phyloP scores from a whole-genome alignment of 2,888 invertebrate species.

The Sisyra terminalis region DNA sequence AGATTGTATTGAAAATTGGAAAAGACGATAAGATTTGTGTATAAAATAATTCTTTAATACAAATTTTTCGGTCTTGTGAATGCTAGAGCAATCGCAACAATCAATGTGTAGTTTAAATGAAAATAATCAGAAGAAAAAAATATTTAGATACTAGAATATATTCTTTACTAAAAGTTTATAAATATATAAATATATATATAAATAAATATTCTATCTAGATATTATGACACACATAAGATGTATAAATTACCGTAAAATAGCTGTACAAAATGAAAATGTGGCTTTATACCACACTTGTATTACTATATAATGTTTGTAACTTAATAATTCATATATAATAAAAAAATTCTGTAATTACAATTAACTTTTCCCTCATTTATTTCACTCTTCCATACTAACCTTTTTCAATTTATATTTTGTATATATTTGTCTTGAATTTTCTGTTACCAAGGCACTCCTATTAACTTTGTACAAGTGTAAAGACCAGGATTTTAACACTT shows the following conservation, averaged over 20 bases:
- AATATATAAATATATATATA: conserved; percentile 3
- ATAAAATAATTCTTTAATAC: neutral
- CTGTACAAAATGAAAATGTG: conserved; percentile 17
- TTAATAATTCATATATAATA: conserved; percentile 18
- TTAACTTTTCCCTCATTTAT: neutral
- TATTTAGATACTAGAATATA: conserved; percentile 6
- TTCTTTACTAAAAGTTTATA: conserved; percentile 7
- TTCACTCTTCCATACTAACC: neutral
- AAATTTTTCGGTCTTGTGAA: conserved; percentile 6
- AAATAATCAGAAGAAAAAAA: conserved; percentile 7
- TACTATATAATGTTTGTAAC: conserved; percentile 17
- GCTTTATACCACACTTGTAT: conserved; percentile 15
- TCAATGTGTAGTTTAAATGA: conserved; percentile 16
- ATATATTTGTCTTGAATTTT: neutral
- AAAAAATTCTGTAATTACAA: conserved; percentile 13
- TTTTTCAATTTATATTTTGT: neutral
- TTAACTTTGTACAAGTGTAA: too few species aligned
- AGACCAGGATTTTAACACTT: too few species aligned
- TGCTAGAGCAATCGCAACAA: conserved; percentile 16
- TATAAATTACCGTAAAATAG: conserved; percentile 16
- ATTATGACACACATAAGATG: conserved; percentile 8
- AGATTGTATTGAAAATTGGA: too few species aligned
- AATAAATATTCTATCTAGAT: neutral
- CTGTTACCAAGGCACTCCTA: too few species aligned
- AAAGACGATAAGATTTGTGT: neutral